These are phyloP conservation scores for Ypsolopha scabrella DNA, from an alignment of 2,888 invertebrate species.

Conservation along the genomic window DNA sequence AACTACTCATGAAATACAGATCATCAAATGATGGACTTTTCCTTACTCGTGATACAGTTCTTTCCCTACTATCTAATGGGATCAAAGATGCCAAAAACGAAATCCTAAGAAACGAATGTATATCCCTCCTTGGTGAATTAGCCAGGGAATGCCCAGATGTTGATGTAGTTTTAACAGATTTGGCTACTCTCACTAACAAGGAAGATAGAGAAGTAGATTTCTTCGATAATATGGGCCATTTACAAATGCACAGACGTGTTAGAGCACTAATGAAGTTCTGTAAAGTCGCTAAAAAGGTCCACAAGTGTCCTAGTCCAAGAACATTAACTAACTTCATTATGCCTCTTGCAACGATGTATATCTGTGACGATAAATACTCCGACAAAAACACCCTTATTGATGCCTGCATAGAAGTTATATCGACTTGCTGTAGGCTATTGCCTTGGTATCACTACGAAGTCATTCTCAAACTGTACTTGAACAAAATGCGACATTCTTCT, in stretches of 20 bases:
- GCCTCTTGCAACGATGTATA: conserved; percentile 84
- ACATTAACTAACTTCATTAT: conserved; percentile 87
- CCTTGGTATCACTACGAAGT: conserved; percentile 93
- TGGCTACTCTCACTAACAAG: conserved; percentile 75
- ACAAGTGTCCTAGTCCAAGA: conserved; percentile 72
- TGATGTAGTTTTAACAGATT: conserved; percentile 79
- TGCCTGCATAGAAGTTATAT: conserved; percentile 85
- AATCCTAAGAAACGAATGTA: conserved; percentile 81
- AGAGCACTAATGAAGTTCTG: conserved; percentile 85
- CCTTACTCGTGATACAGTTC: conserved; percentile 79
- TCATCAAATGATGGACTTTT: conserved; percentile 72
- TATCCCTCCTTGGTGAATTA: conserved; percentile 82
- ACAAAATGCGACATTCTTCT: conserved; percentile 76
- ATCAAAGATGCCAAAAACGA: conserved; percentile 79
- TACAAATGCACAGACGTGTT: conserved; percentile 87
- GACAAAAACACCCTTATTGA: conserved; percentile 86
- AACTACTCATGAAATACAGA: conserved; percentile 69
- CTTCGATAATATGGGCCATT: conserved; percentile 92
- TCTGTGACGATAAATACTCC: conserved; percentile 81
- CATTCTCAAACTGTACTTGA: conserved; percentile 83
- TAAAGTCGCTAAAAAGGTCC: conserved; percentile 72
- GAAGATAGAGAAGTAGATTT: conserved; percentile 90
- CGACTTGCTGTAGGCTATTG: conserved; percentile 79
- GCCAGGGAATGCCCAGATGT: conserved; percentile 77
- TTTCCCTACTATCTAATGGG: conserved; percentile 78